Conservation (phyloP, 2,113 vertebrate species). For the Poicephalus gulielmi region DNA sequence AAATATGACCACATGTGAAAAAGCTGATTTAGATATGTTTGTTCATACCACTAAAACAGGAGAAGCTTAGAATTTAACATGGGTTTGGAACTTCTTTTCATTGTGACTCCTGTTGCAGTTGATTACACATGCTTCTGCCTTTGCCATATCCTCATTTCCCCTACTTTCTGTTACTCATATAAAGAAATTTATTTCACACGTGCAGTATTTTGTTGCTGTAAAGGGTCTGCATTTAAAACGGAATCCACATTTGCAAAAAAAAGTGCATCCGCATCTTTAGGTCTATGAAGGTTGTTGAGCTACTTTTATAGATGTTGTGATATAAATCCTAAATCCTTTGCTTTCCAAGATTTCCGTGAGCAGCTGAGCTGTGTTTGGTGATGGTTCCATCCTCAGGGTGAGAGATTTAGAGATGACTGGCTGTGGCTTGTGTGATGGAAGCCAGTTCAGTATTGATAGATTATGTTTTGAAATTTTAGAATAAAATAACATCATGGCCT, state of each 20-base stretch:
- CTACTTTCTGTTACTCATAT: not conserved
- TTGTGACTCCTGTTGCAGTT: not conserved
- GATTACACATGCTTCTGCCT: not conserved
- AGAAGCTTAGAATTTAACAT: not conserved
- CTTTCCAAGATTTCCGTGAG: not conserved
- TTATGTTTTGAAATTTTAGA: not conserved
- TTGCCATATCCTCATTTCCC: not conserved
- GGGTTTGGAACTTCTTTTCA: not conserved
- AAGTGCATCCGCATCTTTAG: not conserved
- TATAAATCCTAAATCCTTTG: conserved; percentile 14
- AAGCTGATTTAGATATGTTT: not conserved
- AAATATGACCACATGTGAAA: not conserved
- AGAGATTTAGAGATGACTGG: not conserved
- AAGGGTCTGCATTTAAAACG: not conserved
- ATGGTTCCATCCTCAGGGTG: not conserved
- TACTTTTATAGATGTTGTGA: not conserved
- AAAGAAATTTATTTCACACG: not conserved
- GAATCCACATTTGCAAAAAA: not conserved
- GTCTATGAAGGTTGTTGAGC: not conserved
- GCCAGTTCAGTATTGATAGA: conserved; percentile 17
- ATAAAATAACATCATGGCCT: not conserved
- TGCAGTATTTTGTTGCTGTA: not conserved
- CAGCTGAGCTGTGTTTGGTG: not conserved
- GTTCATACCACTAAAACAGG: not conserved
- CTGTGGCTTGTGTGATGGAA: not conserved